Percentiles rank a stretch among this genome's conserved stretches.
These are phyloP conservation scores for Dexiosoma caninum DNA, from an alignment of 2,888 invertebrate species.

Conservation along the genomic window DNA sequence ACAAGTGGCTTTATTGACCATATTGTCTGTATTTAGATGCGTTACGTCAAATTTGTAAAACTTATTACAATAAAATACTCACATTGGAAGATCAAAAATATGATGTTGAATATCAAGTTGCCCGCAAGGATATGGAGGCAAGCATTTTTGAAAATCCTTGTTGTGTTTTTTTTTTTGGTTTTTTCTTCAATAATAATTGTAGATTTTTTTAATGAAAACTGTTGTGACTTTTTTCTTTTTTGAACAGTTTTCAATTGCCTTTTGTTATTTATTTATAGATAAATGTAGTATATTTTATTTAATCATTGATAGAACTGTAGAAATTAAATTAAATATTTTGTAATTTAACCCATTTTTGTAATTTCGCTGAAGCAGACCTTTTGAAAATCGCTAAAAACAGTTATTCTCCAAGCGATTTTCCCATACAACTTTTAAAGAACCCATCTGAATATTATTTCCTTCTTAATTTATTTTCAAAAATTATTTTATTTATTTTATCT, in stretches of 20 bases:
- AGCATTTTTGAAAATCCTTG: slow-evolving; percentile 72
- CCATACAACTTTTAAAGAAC: background rate
- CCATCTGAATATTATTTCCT: slow-evolving; percentile 7
- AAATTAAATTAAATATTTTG: slow-evolving; percentile 9
- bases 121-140: slow-evolving; percentile 97
- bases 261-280: background rate
- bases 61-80: slow-evolving; percentile 75
- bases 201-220: slow-evolving; percentile 38
- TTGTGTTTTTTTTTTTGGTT: slow-evolving; percentile 56
- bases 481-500: background rate
- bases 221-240: slow-evolving; percentile 15
- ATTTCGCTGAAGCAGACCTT: background rate
- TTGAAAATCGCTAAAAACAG: slow-evolving; percentile 24
- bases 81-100: slow-evolving; percentile 85
- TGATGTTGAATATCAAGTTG: slow-evolving; percentile 98
- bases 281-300: slow-evolving; percentile 41
- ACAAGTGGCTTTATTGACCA: slow-evolving; percentile 11
- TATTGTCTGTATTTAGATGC: slow-evolving; percentile 71
- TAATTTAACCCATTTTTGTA: slow-evolving; percentile 4
- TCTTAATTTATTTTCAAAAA: background rate
- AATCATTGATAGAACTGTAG: slow-evolving; percentile 28
- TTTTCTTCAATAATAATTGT: slow-evolving; percentile 25
- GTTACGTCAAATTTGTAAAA: slow-evolving; percentile 74
- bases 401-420: slow-evolving; percentile 1
- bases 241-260: slow-evolving; percentile 37